These are phyloP conservation scores for Bombus ignitus DNA, from an alignment of 1,140 invertebrate genomes.

Conservation along the genomic window DNA sequence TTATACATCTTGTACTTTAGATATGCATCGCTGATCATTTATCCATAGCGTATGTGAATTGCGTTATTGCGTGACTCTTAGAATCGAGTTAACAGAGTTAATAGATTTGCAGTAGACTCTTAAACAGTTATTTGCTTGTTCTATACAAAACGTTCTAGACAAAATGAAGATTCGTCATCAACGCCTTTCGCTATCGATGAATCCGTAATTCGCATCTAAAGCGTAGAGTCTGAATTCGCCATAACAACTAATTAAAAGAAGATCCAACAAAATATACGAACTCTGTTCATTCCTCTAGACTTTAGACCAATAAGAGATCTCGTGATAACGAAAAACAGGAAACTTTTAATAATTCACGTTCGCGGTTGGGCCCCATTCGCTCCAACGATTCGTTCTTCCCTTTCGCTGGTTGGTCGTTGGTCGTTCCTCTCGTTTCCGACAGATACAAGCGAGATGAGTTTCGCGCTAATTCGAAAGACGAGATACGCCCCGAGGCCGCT, in stretches of 20 bases:
- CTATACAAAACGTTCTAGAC: too few relatives aligned
- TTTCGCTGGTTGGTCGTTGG: neutral
- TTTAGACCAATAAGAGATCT: too few relatives aligned
- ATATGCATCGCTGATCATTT: too few relatives aligned
- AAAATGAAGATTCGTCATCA: too few relatives aligned
- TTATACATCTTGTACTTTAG: too few relatives aligned
- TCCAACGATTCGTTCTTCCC: neutral
- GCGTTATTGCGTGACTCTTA: accelerated
- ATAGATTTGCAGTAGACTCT: too few relatives aligned
- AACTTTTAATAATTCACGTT: neutral
- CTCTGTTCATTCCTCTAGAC: neutral
- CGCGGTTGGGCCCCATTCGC: neutral
- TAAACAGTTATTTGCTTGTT: too few relatives aligned
- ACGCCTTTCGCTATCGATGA: too few relatives aligned
- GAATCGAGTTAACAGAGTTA: too few relatives aligned
- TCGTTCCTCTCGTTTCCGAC: conserved; percentile 2
- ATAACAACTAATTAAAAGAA: accelerated
- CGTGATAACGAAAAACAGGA: neutral
- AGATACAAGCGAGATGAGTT: conserved; percentile 27
- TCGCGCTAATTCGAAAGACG: conserved; percentile 42
- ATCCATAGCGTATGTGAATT: too few relatives aligned
- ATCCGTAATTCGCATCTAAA: too few relatives aligned
- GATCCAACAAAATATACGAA: neutral
- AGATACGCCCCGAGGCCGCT: conserved; percentile 14
- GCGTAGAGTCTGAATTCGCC: neutral